These are phyloP conservation scores for Corvus hawaiiensis DNA, from an alignment of 2,113 vertebrate species.

Conservation along the genomic window DNA sequence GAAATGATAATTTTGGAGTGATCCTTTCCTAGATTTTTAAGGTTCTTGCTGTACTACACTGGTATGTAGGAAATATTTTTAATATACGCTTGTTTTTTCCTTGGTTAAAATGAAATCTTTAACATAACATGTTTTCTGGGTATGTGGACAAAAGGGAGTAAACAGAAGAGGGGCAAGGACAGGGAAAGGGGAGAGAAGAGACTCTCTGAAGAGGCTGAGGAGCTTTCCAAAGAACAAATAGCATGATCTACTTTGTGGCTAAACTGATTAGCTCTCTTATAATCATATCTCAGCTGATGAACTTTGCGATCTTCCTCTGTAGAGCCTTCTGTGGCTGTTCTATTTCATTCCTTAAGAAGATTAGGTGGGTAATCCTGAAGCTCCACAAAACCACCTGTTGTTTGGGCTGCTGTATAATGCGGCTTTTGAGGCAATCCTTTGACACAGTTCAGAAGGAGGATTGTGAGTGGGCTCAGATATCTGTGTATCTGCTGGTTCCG, in stretches of 20 bases:
- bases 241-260: slow-evolving; percentile 33
- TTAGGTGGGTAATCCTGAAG: slow-evolving; percentile 49
- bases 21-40: neutral
- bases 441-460: neutral
- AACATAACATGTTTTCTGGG: neutral
- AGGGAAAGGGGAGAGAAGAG: neutral
- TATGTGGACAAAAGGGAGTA: neutral
- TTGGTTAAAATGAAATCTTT: neutral
- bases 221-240: slow-evolving; percentile 27
- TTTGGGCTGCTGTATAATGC: neutral
- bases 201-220: neutral
- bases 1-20: neutral
- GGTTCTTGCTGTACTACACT: neutral
- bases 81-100: neutral
- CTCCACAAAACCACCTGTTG: slow-evolving; percentile 53
- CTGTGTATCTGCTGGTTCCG: neutral
- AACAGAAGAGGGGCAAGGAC: neutral
- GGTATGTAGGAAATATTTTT: neutral
- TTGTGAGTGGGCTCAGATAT: neutral
- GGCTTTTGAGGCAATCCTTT: slow-evolving; percentile 27
- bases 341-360: slow-evolving; percentile 54
- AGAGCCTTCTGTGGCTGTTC: slow-evolving; percentile 3
- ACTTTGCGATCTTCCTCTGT: slow-evolving; percentile 21
- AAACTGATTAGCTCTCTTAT: slow-evolving; percentile 57
- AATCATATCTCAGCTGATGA: slow-evolving; percentile 56